Evolutionary conservation across 2,113 vertebrate species (phyloP).

Genomic region (Pteruthius melanotis): DNA sequence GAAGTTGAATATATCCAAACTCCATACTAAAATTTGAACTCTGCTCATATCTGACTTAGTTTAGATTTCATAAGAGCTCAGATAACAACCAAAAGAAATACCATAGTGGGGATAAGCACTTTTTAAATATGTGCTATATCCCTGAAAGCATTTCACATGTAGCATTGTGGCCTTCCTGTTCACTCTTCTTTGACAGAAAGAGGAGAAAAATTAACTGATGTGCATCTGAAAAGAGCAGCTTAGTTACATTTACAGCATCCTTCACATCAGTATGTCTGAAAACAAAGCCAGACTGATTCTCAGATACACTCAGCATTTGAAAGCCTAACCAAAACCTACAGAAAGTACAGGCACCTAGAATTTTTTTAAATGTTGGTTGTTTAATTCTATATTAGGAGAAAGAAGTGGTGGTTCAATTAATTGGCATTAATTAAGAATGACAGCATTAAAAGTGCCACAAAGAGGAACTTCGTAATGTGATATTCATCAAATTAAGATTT

Average conservation of each 20-base stretch:
- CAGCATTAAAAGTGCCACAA: neutral
- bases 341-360: neutral
- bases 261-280: neutral
- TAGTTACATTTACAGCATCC: neutral
- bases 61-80: neutral
- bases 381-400: neutral
- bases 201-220: neutral
- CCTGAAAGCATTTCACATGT: neutral
- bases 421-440: neutral
- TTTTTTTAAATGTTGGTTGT: neutral
- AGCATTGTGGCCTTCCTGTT: neutral
- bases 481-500: neutral
- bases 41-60: slow-evolving; percentile 19
- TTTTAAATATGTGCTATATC: neutral
- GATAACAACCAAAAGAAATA: neutral
- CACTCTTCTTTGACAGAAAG: neutral
- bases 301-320: neutral
- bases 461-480: neutral
- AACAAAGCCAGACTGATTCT: neutral
- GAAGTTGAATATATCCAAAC: slow-evolving; percentile 34
- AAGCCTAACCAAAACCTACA: neutral
- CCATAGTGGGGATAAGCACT: neutral
- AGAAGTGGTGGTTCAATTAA: neutral
- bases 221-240: neutral
- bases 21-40: slow-evolving; percentile 31